These are phyloP conservation scores for Mustela lutreola DNA, from an alignment of 2,113 vertebrate species.

Conservation along the genomic window DNA sequence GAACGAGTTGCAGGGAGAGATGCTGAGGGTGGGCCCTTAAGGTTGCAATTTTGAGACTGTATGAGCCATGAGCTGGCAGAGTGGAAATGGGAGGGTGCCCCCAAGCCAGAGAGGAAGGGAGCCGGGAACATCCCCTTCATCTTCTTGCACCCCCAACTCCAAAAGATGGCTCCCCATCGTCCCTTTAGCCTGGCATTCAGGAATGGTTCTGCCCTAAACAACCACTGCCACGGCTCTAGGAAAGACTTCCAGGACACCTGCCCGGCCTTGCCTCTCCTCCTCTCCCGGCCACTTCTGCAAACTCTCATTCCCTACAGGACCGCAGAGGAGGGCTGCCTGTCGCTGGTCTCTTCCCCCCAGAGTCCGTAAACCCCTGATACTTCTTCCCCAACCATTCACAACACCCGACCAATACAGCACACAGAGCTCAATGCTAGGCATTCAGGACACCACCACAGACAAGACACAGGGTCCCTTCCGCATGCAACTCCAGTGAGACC, in stretches of 20 bases:
- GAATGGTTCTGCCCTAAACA: not conserved
- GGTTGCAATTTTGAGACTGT: not conserved
- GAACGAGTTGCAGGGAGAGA: not conserved
- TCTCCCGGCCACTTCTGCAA: not conserved
- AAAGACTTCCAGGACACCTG: not conserved
- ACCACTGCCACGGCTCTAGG: not conserved
- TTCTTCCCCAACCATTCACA: not conserved
- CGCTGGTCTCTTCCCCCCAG: not conserved
- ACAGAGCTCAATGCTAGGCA: not conserved
- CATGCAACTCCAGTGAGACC: too few species aligned
- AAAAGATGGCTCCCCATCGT: not conserved
- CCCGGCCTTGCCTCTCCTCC: not conserved
- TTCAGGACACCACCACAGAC: accelerated
- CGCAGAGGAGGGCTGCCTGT: not conserved
- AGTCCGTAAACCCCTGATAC: not conserved
- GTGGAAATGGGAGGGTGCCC: not conserved
- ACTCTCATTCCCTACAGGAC: not conserved
- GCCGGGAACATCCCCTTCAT: not conserved
- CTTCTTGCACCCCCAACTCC: not conserved
- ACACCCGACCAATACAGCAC: too few species aligned
- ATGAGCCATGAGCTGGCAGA: not conserved
- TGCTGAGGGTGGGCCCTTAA: not conserved
- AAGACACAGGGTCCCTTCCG: accelerated
- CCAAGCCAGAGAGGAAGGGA: not conserved
- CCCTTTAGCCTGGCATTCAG: not conserved